Evolutionary conservation across 2,113 vertebrate genomes (phyloP), one percentile per base, ranked within the genome.

Genomic region (Psophia crepitans): DNA sequence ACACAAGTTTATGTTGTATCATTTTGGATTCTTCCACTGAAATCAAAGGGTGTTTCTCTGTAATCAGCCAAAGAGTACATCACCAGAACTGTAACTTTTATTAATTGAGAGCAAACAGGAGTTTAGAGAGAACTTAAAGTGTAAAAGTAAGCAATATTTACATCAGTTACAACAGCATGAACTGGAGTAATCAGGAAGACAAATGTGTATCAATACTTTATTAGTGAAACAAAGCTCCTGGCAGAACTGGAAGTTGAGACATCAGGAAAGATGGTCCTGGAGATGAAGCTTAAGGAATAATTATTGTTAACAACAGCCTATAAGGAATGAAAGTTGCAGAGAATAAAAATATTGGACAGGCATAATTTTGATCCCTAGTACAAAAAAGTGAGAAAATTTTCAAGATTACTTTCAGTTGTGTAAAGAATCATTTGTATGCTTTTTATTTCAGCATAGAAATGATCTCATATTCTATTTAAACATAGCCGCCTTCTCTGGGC

Each of bases 141-240:
- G 75, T 89, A 88, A 83, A 58, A 65, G 35, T 73, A 89, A 93
- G 73, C 66, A 83, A 87, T 60, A 39, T 91, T 96, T 85, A 85
- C 48, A 84, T 84, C 43, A 96, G 70, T 89, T 93, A 85, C 87
- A 84, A 65, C 39, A 51, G 23, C 32, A 54, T 51, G n/a, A 94
- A 21, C 49, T 58, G 85, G 60, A 85, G 69, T 82, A 81, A 64
- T 46, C 78, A 84, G 84, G 84, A 92, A 97, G 92, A 96, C 92
- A 80, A 88, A 96, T 39, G 54, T 43, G 60, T 81, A 92, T 39
- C 23, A 93, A 69, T 68, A 89, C 30, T 64, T 94, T 94, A 93
- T 95, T 95, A 93, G 95, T 54, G 63, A 85, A 95, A 73, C 22
- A 56, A 85, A 75, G 68, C 39, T 95, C 33, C 51, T 89, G 57